Conservation (phyloP, 1,140 invertebrate genomes). For the Asbolus verrucosus region DNA sequence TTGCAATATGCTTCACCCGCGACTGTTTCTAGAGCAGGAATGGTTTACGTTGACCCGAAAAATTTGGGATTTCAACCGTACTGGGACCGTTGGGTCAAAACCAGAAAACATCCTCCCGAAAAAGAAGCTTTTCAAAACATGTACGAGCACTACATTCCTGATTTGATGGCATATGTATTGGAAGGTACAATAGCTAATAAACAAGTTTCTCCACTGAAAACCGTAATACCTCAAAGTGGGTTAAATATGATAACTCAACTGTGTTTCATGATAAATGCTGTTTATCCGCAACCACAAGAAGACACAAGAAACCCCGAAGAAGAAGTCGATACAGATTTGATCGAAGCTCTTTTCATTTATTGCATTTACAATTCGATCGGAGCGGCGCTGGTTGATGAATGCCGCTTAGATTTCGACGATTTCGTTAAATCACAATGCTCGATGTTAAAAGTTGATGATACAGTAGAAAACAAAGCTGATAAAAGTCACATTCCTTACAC, state of each 20-base stretch:
- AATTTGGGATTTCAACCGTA: conserved; percentile 88
- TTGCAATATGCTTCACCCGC: conserved; percentile 91
- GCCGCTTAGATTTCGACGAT: conserved; percentile 79
- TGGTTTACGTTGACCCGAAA: conserved; percentile 94
- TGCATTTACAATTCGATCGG: conserved; percentile 88
- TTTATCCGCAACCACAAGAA: conserved; percentile 66
- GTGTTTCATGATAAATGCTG: conserved; percentile 82
- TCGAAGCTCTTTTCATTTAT: conserved; percentile 82
- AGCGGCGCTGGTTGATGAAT: conserved; percentile 77
- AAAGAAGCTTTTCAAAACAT: conserved; percentile 70
- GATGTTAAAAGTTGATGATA: conserved; percentile 76
- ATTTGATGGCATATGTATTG: conserved; percentile 79
- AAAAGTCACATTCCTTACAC: conserved; percentile 77
- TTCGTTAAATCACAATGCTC: conserved; percentile 82
- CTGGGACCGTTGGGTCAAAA: conserved; percentile 84
- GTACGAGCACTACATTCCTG: conserved; percentile 80
- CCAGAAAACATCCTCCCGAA: conserved; percentile 67
- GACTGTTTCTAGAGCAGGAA: conserved; percentile 90
- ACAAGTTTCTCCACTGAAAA: conserved; percentile 79
- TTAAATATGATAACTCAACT: conserved; percentile 90
- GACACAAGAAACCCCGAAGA: conserved; percentile 66
- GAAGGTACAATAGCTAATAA: conserved; percentile 81
- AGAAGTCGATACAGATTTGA: conserved; percentile 67
- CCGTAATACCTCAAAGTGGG: conserved; percentile 84
- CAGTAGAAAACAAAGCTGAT: conserved; percentile 72